These are phyloP conservation scores for Sinotaia quadrata DNA, from an alignment of 2,888 invertebrate genomes.

Conservation along the genomic window DNA sequence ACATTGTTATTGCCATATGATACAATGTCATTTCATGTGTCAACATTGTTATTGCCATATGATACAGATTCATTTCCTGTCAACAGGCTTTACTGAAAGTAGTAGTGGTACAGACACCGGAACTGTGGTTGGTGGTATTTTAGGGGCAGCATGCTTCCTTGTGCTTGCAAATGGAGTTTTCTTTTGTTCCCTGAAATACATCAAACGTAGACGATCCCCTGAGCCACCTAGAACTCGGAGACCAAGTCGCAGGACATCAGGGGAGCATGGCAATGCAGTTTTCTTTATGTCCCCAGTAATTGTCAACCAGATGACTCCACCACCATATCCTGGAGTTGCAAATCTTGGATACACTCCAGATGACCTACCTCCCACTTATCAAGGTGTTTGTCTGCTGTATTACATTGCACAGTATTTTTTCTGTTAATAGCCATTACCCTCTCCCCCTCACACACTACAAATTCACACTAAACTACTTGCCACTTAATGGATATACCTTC, in stretches of 20 bases:
- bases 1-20: too few species aligned
- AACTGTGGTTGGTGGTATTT: background rate
- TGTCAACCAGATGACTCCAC: constrained; percentile 20
- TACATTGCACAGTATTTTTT: too few species aligned
- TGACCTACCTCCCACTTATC: background rate
- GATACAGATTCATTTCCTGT: too few species aligned
- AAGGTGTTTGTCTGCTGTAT: too few species aligned
- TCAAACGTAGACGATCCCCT: background rate
- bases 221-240: background rate
- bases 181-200: constrained; percentile 10
- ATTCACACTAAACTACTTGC: too few species aligned
- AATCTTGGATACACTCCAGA: background rate
- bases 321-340: constrained; percentile 18
- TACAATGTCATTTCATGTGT: too few species aligned
- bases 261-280: background rate
- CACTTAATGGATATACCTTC: too few species aligned
- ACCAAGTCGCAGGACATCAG: background rate
- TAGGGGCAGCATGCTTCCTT: constrained; percentile 8
- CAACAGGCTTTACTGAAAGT: too few species aligned
- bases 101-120: background rate
- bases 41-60: too few species aligned
- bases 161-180: constrained; percentile 1
- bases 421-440: too few species aligned
- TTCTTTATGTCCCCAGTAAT: constrained; percentile 17
- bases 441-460: too few species aligned